Base-by-base conservation (phyloP, 2,797 vertebrate species). In the Paguma larvata region DNA sequence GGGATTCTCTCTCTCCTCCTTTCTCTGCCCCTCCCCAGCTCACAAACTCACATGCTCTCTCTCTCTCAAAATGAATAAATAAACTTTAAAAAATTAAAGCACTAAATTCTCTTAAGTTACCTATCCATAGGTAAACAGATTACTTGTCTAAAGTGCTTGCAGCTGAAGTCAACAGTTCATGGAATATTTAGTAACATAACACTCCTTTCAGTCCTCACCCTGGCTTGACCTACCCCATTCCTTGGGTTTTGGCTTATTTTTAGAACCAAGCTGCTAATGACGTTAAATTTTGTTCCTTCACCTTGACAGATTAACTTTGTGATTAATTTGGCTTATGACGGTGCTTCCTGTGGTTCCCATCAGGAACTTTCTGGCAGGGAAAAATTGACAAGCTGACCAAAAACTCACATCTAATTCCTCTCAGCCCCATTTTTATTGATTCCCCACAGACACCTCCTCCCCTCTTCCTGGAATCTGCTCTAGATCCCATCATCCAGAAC, bases 321-420 rank as follows among this genome's bases (percentile, higher is more conserved):
- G 89, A 97, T 94, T 94, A 89, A 89, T 91, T 96, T 98, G 93
- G 95, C 91, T 77, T 90, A 59, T 68, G 78, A 89, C 80, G 19
- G 11, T 96, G 90, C 89, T 96, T 97, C 95, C 91, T 98, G 97
- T 97, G 96, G 97, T 96, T 98, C 87, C 86, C 83, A 92, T 95
- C 75, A 88, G 96, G 95, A 67, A 97, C 62, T 94, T 89, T 97
- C 79, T 93, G 94, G 94, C 89, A 96, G 85, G 63, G 41, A 95
- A 96, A 89, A 86, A 96, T 19, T 84, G 94, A 96, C 27, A 86
- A 86, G n/a, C 97, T 94, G 72, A 97, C 86, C 79, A 82, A 97
- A 80, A 89, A 89, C 94, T 92, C 32, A 88, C 89, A 95, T 97
- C 83, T 93, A 82, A 86, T 85, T 97, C 89, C 92, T 94, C 68